Percentiles rank a stretch among this genome's conserved stretches.
These are phyloP conservation scores for Sussaba pulchella DNA, from an alignment of 2,888 invertebrate species.

Conservation along the genomic window DNA sequence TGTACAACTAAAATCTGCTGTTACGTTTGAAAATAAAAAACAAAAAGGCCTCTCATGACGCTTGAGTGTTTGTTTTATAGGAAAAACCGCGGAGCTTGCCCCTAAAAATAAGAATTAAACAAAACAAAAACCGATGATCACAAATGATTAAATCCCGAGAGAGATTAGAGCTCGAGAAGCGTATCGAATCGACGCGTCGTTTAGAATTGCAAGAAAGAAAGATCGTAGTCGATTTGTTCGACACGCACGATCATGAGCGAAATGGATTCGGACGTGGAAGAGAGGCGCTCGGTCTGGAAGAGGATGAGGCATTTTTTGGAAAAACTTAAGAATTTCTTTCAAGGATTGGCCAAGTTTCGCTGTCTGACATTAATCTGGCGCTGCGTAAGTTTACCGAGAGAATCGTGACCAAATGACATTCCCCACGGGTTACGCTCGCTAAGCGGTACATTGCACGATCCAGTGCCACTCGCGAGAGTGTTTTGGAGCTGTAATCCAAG, in stretches of 20 bases:
- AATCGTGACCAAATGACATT: slow-evolving; percentile 22
- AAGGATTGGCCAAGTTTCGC: slow-evolving; percentile 71
- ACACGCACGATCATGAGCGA: slow-evolving; percentile 29
- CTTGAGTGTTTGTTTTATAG: slow-evolving; percentile 73
- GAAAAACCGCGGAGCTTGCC: slow-evolving; percentile 65
- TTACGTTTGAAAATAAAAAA: not conserved
- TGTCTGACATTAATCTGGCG: slow-evolving; percentile 75
- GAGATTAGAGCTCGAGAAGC: slow-evolving; percentile 38
- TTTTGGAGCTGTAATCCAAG: slow-evolving; percentile 67
- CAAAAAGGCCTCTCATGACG: slow-evolving; percentile 16
- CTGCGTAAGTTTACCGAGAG: slow-evolving; percentile 77
- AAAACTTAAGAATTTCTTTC: slow-evolving; percentile 75
- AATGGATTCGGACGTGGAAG: slow-evolving; percentile 69
- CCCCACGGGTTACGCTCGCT: slow-evolving; percentile 7
- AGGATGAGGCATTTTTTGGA: slow-evolving; percentile 70
- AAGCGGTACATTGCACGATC: slow-evolving; percentile 69
- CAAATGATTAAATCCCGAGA: slow-evolving; percentile 44
- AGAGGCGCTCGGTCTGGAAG: slow-evolving; percentile 67
- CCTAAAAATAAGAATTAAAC: slow-evolving; percentile 38
- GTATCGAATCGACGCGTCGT: slow-evolving; percentile 21
- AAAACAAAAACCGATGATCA: slow-evolving; percentile 20
- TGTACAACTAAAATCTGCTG: not conserved
- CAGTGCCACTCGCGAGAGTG: slow-evolving; percentile 66
- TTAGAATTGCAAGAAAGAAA: slow-evolving; percentile 50
- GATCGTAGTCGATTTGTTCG: slow-evolving; percentile 48